Evolutionary conservation across 1,140 invertebrate genomes (phyloP).

Genomic region (Cotesia vestalis): DNA sequence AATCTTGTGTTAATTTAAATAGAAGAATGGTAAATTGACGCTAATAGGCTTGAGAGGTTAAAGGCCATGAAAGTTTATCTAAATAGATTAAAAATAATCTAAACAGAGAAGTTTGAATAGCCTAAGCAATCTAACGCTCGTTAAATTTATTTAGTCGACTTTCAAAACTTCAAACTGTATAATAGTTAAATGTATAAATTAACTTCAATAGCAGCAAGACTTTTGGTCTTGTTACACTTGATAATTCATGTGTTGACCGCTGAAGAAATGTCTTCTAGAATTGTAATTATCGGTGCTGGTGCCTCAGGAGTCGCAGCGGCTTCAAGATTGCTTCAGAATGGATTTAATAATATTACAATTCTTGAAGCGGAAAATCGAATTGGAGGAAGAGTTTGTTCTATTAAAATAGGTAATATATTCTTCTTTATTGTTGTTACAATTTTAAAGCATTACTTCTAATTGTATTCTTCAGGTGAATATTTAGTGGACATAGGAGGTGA

Average conservation of each 20-base stretch:
- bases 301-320: constrained; percentile 19
- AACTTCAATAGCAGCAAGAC: no score
- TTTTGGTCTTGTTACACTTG: neutral
- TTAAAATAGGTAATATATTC: constrained; percentile 20
- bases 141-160: no score
- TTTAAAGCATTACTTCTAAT: no score
- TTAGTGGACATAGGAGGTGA: constrained; percentile 52
- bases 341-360: constrained; percentile 30
- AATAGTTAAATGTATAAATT: no score
- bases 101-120: no score
- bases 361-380: constrained; percentile 33
- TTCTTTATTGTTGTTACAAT: neutral
- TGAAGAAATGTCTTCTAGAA: neutral
- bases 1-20: no score
- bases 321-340: constrained; percentile 29
- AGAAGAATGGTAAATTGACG: no score
- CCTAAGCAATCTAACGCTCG: no score
- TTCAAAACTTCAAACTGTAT: no score
- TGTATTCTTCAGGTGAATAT: neutral
- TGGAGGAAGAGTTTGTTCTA: constrained; percentile 26
- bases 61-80: no score
- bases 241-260: neutral
- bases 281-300: constrained; percentile 25
- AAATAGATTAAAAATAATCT: no score
- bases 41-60: no score